Conservation (phyloP, 2,113 vertebrate genomes). For the Pteruthius melanotis region DNA sequence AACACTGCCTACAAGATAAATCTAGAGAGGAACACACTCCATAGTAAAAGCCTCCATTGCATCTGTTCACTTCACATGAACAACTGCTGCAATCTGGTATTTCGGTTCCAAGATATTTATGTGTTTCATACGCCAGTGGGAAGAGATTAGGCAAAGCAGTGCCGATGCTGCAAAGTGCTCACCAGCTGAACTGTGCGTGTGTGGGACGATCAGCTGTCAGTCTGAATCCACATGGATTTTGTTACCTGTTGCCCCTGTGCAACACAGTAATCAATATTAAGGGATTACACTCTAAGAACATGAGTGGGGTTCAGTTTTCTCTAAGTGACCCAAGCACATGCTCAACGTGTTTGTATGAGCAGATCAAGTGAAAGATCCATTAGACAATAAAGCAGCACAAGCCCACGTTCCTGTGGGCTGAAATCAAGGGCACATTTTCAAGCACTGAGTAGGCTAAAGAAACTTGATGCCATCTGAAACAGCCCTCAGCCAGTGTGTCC, state of each 20-base stretch:
- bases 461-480: constrained; percentile 48
- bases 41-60: background rate
- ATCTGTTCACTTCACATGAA: constrained; percentile 37
- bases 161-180: background rate
- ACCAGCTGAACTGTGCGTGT: constrained; percentile 17
- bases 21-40: background rate
- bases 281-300: constrained; percentile 65
- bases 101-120: constrained; percentile 19
- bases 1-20: constrained; percentile 16
- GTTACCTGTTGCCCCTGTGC: constrained; percentile 66
- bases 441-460: constrained; percentile 53
- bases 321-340: constrained; percentile 67
- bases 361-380: constrained; percentile 68
- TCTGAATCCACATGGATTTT: constrained; percentile 40
- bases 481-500: background rate
- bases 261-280: constrained; percentile 68
- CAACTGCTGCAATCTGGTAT: constrained; percentile 41
- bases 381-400: constrained; percentile 64
- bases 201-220: constrained; percentile 64
- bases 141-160: background rate
- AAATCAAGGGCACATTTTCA: constrained; percentile 65
- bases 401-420: constrained; percentile 64
- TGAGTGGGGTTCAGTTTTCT: constrained; percentile 66
- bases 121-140: constrained; percentile 11
- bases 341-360: constrained; percentile 48